phyloP scores from a whole-genome alignment of 2,113 vertebrate species.

The Syngnathus floridae region DNA sequence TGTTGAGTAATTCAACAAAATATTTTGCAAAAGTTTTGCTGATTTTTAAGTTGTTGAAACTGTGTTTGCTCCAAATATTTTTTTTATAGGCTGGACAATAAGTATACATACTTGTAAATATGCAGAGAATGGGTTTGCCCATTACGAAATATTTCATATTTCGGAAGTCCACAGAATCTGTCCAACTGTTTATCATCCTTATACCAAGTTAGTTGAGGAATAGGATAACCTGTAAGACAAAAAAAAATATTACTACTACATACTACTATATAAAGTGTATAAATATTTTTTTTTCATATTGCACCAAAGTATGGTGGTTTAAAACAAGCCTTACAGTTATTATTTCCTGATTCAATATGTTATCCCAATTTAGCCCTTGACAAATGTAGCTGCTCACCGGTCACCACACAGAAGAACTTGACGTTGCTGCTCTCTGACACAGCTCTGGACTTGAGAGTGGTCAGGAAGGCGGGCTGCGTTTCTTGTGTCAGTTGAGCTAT shows the following conservation, averaged over 20 bases:
- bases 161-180: constrained; percentile 92
- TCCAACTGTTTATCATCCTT: constrained; percentile 92
- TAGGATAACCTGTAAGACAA: constrained; percentile 76
- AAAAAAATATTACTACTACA: not conserved
- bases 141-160: constrained; percentile 87
- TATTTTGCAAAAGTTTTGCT: no score
- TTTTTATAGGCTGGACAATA: not conserved
- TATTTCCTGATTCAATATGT: not conserved
- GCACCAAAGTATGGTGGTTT: no score
- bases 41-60: no score
- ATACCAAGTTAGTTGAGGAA: constrained; percentile 90
- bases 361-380: not conserved
- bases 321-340: no score
- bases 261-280: no score
- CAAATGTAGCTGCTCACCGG: constrained; percentile 71
- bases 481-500: constrained; percentile 94
- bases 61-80: no score
- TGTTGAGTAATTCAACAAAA: no score
- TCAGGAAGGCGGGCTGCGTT: constrained; percentile 88
- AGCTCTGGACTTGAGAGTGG: constrained; percentile 86
- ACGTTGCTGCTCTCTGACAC: constrained; percentile 86
- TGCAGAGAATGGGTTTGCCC: constrained; percentile 88
- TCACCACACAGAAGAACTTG: constrained; percentile 89
- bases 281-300: no score
- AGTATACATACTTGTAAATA: constrained; percentile 82